Conservation (phyloP, 2,797 vertebrate species). For the Lepus townsendii region DNA sequence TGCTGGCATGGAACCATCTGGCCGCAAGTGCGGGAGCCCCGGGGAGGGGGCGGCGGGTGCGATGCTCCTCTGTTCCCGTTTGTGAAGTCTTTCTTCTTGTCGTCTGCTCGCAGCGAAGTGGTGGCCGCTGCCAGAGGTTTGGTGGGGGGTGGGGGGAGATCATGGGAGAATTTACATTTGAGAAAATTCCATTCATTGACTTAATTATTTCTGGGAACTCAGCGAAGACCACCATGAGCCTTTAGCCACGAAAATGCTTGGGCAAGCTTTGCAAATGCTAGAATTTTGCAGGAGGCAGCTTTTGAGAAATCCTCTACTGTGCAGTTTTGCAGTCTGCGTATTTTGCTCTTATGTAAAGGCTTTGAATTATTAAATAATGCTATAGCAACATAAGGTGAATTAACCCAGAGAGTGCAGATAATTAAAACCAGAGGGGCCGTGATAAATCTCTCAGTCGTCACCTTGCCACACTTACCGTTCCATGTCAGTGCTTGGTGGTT, state of each 20-base stretch:
- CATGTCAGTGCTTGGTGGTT: neutral
- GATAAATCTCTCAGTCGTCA: constrained; percentile 48
- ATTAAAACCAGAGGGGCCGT: neutral
- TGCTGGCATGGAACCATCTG: neutral
- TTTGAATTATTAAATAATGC: constrained; percentile 46
- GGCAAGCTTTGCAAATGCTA: constrained; percentile 35
- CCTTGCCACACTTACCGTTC: neutral
- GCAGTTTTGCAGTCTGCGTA: neutral
- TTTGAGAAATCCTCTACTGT: constrained; percentile 49
- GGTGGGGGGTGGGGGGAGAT: neutral
- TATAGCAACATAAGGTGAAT: constrained; percentile 34
- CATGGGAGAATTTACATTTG: constrained; percentile 80
- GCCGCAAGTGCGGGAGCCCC: neutral
- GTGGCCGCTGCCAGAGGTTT: constrained; percentile 76
- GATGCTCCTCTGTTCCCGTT: constrained; percentile 73
- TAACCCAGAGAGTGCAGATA: constrained; percentile 36
- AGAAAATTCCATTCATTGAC: constrained; percentile 84
- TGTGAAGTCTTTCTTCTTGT: constrained; percentile 78
- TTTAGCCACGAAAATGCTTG: constrained; percentile 48
- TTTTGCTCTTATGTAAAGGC: constrained; percentile 34
- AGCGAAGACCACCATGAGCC: constrained; percentile 81
- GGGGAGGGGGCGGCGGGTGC: constrained; percentile 63
- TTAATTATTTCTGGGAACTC: constrained; percentile 84
- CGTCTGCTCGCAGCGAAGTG: constrained; percentile 64
- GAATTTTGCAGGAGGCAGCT: constrained; percentile 30